Conservation (phyloP, 2,113 vertebrate species). For the Petaurus breviceps region DNA sequence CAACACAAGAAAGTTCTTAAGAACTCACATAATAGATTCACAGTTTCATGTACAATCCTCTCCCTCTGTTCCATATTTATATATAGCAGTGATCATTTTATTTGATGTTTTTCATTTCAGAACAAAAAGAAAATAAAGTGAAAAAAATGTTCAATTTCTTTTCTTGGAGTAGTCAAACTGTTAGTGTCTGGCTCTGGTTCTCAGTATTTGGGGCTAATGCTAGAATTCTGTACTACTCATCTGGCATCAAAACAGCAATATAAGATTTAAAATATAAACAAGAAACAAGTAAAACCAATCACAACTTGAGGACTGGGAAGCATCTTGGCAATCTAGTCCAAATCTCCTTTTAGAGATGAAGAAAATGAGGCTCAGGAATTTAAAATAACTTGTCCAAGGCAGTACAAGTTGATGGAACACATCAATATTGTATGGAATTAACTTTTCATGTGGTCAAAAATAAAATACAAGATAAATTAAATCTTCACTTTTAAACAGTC, state of each 20-base stretch:
- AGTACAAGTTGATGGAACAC: neutral
- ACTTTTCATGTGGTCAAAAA: neutral
- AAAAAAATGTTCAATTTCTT: neutral
- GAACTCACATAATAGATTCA: neutral
- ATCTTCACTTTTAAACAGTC: neutral
- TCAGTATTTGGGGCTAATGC: neutral
- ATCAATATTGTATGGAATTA: neutral
- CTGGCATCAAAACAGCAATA: neutral
- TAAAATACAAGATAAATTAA: neutral
- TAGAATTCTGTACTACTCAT: neutral
- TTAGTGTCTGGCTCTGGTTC: neutral
- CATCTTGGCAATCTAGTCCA: neutral
- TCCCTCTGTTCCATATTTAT: neutral
- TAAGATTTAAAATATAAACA: neutral
- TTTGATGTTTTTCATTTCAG: too few relatives aligned
- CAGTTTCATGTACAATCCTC: neutral
- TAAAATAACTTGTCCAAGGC: neutral
- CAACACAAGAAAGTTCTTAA: neutral
- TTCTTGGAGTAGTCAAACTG: neutral
- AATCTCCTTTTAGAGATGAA: neutral
- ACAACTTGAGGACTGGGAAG: neutral
- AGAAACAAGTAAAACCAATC: neutral
- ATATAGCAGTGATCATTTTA: neutral
- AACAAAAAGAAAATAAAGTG: neutral
- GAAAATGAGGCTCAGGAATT: neutral